Evolutionary conservation across 2,113 vertebrate genomes (phyloP).

Genomic region (Morone chrysops): DNA sequence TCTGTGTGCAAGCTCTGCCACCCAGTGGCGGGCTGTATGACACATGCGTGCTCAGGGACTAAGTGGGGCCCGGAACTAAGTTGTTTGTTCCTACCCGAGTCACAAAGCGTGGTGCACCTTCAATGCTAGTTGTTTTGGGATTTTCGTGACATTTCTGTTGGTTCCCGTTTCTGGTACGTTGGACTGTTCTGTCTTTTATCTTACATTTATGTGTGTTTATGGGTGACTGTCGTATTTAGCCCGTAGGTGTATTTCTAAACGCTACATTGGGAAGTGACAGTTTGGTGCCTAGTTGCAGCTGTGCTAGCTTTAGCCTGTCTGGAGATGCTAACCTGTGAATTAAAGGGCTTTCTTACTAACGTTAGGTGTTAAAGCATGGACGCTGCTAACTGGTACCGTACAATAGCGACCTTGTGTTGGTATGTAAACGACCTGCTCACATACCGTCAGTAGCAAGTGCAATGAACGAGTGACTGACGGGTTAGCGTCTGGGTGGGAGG

Average conservation of each 20-base stretch:
- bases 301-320: constrained; percentile 18
- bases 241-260: background rate
- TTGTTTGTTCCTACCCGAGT: constrained; percentile 64
- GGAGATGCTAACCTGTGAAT: background rate
- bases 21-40: constrained; percentile 48
- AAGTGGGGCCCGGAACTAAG: background rate
- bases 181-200: background rate
- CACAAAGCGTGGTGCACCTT: constrained; percentile 22
- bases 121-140: background rate
- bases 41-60: accelerated
- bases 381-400: background rate
- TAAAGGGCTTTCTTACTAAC: background rate
- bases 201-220: background rate
- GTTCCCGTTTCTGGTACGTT: background rate
- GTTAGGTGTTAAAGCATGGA: background rate
- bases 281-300: background rate
- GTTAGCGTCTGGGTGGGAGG: background rate
- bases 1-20: constrained; percentile 57
- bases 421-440: background rate
- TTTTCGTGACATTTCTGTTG: background rate
- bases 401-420: background rate
- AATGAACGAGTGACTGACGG: too few relatives aligned
- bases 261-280: background rate
- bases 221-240: background rate
- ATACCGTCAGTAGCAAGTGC: too few relatives aligned